Evolutionary conservation across 1,140 invertebrate genomes (phyloP).

Genomic region (Berghia stephanieae): DNA sequence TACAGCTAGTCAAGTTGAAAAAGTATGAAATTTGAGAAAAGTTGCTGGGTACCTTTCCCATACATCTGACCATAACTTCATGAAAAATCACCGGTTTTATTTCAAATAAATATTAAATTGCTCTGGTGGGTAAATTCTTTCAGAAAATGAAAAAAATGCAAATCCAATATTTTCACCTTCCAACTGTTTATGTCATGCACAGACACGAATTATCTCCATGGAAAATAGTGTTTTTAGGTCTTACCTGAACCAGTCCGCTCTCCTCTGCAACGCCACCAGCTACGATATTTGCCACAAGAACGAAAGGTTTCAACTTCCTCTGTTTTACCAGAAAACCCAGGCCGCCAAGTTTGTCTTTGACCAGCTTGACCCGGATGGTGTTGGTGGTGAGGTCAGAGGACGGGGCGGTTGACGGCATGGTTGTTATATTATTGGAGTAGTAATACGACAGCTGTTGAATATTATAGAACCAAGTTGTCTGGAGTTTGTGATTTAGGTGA

Average conservation of each 20-base stretch:
- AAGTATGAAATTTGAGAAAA: no score
- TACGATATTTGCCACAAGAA: slow-evolving; percentile 55
- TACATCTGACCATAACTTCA: background rate
- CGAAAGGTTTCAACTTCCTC: slow-evolving; percentile 49
- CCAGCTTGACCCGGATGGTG: slow-evolving; percentile 57
- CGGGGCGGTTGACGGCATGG: slow-evolving; percentile 17
- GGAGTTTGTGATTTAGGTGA: background rate
- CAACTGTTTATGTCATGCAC: no score
- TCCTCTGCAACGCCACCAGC: slow-evolving; percentile 54
- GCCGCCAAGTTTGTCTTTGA: slow-evolving; percentile 52
- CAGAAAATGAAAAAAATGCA: no score
- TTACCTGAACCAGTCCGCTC: slow-evolving; percentile 53
- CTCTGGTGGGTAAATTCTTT: no score
- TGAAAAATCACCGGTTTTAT: background rate
- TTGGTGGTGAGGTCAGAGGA: slow-evolving; percentile 34
- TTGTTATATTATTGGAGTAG: background rate
- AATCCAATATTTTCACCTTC: no score
- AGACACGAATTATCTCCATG: no score
- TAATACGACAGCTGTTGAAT: no score
- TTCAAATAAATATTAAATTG: no score
- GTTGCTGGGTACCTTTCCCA: no score
- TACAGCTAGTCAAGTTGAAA: no score
- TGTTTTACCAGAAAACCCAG: slow-evolving; percentile 60
- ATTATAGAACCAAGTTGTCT: background rate
- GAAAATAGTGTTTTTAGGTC: no score